Percentiles rank a stretch among this genome's conserved stretches.
These are phyloP conservation scores for Syrista parreyssii DNA, from an alignment of 2,888 invertebrate genomes.

Conservation along the genomic window DNA sequence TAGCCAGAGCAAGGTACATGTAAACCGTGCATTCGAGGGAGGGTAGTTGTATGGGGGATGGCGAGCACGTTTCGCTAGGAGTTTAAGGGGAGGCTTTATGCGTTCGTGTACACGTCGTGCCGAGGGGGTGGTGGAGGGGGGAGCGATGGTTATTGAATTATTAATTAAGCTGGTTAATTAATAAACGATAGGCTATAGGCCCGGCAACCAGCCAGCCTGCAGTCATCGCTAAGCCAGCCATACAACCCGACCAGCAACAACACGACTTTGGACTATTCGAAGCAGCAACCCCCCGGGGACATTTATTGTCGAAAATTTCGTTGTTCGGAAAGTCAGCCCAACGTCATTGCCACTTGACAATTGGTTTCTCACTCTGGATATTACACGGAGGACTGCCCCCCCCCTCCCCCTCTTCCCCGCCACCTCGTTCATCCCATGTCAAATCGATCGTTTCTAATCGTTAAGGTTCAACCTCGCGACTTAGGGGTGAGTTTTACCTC, in stretches of 20 bases:
- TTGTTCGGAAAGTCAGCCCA: too few relatives aligned
- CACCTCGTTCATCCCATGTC: background rate
- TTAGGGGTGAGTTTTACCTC: too few relatives aligned
- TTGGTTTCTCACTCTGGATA: too few relatives aligned
- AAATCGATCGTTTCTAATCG: too few relatives aligned
- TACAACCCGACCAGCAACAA: conserved; percentile 22
- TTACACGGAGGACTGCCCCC: too few relatives aligned
- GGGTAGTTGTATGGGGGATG: background rate
- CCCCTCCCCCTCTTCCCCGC: conserved; percentile 8
- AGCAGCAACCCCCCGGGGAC: conserved; percentile 3
- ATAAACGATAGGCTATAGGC: conserved; percentile 48
- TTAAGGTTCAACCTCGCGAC: too few relatives aligned
- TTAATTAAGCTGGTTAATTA: conserved; percentile 58
- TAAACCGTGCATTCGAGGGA: too few relatives aligned
- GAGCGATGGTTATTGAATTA: conserved; percentile 51
- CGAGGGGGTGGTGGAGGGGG: too few relatives aligned
- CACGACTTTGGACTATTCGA: conserved; percentile 14
- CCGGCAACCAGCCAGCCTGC: conserved; percentile 13
- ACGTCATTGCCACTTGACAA: too few relatives aligned
- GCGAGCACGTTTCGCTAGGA: conserved; percentile 13
- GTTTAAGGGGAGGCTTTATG: conserved; percentile 23
- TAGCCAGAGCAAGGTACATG: too few relatives aligned
- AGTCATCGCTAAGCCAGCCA: conserved; percentile 28
- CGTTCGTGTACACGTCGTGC: conserved; percentile 15
- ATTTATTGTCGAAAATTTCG: too few relatives aligned